Evolutionary conservation across 2,888 invertebrate genomes (phyloP).

Genomic region (Tolmerus cingulatus): DNA sequence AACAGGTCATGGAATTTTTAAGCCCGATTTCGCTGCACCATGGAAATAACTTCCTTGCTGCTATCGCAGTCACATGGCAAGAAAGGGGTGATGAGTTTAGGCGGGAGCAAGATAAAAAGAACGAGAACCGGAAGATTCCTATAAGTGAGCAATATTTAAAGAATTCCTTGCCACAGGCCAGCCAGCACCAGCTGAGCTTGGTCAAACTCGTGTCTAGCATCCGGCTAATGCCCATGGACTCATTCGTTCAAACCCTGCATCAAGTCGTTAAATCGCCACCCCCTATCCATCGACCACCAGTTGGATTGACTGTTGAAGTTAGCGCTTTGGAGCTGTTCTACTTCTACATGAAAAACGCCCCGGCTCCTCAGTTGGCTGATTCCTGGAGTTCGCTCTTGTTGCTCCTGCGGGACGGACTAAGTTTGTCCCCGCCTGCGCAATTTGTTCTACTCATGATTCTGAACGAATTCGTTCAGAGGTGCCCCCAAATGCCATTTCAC

Average conservation of each 20-base stretch:
- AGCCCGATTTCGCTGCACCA: constrained; percentile 86
- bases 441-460: constrained; percentile 81
- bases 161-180: constrained; percentile 66
- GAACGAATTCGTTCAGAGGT: constrained; percentile 83
- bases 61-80: constrained; percentile 87
- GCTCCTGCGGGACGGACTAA: constrained; percentile 78
- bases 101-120: constrained; percentile 63
- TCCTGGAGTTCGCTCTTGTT: constrained; percentile 80
- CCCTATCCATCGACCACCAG: constrained; percentile 66
- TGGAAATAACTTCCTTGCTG: constrained; percentile 80
- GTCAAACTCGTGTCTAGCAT: constrained; percentile 82
- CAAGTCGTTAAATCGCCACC: constrained; percentile 83
- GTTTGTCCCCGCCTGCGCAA: constrained; percentile 77
- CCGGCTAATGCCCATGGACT: constrained; percentile 84
- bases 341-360: constrained; percentile 74
- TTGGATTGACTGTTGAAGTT: constrained; percentile 76
- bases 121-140: constrained; percentile 50
- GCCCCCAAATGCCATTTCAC: constrained; percentile 73
- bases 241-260: constrained; percentile 81
- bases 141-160: constrained; percentile 58
- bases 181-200: constrained; percentile 75
- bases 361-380: constrained; percentile 75
- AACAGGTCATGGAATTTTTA: constrained; percentile 81
- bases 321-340: constrained; percentile 84
- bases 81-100: constrained; percentile 68